Evolutionary conservation across 1,140 invertebrate genomes (phyloP).

Genomic region (Rhynchophorus ferrugineus): DNA sequence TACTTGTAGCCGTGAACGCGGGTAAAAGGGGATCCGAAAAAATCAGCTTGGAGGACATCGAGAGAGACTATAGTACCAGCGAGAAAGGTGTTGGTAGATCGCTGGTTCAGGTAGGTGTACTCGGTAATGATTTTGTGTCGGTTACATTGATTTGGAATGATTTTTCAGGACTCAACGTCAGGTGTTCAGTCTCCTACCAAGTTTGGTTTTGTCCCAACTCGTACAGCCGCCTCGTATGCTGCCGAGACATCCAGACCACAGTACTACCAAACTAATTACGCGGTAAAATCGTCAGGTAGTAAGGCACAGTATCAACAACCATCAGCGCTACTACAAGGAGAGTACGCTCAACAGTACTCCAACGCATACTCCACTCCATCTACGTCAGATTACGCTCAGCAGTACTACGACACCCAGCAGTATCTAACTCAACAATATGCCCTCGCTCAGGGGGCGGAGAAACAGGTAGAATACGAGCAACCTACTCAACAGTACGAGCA

Average conservation of each 20-base stretch:
- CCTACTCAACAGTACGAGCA: constrained; percentile 21
- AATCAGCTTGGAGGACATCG: constrained; percentile 32
- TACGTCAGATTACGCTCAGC: constrained; percentile 5
- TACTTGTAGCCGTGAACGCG: constrained; percentile 15
- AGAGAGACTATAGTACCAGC: constrained; percentile 25
- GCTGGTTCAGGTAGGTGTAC: background rate
- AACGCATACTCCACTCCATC: background rate
- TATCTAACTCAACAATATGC: constrained; percentile 11
- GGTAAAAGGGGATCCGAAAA: constrained; percentile 19
- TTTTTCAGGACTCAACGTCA: too few relatives aligned
- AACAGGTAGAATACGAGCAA: constrained; percentile 11
- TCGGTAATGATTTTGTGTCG: too few relatives aligned
- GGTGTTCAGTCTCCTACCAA: constrained; percentile 24
- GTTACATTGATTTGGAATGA: too few relatives aligned
- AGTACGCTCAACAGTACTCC: background rate
- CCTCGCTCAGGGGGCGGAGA: background rate
- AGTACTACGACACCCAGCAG: constrained; percentile 11
- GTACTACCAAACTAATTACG: constrained; percentile 20
- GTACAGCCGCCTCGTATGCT: constrained; percentile 27
- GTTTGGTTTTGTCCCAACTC: constrained; percentile 28
- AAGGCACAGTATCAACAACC: constrained; percentile 5
- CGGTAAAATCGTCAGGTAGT: constrained; percentile 4
- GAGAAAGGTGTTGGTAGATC: constrained; percentile 5
- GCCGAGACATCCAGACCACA: constrained; percentile 23
- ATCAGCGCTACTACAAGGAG: background rate